A percentile compares a stretch with the other conserved stretches of the same genome.
These are phyloP conservation scores for Gymnoscopelus microlampas DNA, from an alignment of 2,797 vertebrate genomes.

Conservation along the genomic window DNA sequence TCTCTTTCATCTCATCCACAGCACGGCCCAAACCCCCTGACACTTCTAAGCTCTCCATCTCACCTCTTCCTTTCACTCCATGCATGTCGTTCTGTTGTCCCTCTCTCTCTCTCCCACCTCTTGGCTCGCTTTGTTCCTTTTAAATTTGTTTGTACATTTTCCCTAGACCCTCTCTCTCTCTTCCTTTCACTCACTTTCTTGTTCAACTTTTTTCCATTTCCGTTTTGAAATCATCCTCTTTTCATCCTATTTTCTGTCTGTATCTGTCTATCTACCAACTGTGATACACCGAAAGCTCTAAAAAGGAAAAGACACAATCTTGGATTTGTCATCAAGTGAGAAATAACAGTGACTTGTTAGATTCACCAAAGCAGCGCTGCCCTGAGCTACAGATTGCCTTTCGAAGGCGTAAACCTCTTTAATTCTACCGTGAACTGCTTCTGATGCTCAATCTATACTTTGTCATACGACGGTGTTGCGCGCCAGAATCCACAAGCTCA, in stretches of 20 bases:
- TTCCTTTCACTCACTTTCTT: background rate
- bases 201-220: background rate
- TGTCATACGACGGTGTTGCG: too few relatives aligned
- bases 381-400: too few relatives aligned
- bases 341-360: too few relatives aligned
- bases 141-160: background rate
- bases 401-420: too few relatives aligned
- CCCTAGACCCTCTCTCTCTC: background rate
- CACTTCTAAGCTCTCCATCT: slow-evolving; percentile 9
- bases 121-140: background rate
- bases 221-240: too few relatives aligned
- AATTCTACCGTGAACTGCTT: too few relatives aligned
- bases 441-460: too few relatives aligned
- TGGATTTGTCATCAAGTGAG: too few relatives aligned
- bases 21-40: slow-evolving; percentile 23
- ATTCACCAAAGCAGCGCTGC: too few relatives aligned
- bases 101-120: background rate
- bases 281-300: background rate
- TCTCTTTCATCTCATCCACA: slow-evolving; percentile 38
- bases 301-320: too few relatives aligned
- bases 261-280: background rate
- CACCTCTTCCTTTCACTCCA: slow-evolving; percentile 15
- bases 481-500: too few relatives aligned
- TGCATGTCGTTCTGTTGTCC: background rate
- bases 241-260: background rate